A percentile compares a stretch with the other conserved stretches of the same genome.
phyloP scores from a whole-genome alignment of 2,888 invertebrate species.

The Strigamia crassipes region DNA sequence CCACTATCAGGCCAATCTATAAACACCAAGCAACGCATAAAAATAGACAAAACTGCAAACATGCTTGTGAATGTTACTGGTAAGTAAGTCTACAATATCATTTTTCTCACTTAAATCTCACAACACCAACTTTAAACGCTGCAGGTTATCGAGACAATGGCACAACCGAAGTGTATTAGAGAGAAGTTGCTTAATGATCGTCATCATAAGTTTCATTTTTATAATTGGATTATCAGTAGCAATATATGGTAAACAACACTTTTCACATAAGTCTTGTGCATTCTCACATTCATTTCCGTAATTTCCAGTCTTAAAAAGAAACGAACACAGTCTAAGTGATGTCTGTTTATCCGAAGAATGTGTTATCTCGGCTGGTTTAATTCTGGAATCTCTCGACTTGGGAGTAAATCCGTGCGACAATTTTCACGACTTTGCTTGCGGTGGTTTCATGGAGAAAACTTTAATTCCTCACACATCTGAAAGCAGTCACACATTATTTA shows the following conservation, averaged over 20 bases:
- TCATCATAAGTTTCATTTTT: neutral
- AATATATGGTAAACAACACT: neutral
- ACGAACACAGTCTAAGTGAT: neutral
- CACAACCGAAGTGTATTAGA: neutral
- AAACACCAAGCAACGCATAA: neutral
- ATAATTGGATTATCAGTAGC: neutral
- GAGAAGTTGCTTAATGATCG: neutral
- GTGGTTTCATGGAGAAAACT: conserved; percentile 1
- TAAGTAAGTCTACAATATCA: neutral
- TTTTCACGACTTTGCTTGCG: neutral
- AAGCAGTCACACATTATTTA: neutral
- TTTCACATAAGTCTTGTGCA: neutral
- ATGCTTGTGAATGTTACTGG: conserved; percentile 19
- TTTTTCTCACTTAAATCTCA: neutral
- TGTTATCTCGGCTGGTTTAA: neutral
- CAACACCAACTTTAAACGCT: neutral
- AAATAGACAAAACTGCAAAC: neutral
- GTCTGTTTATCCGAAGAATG: neutral
- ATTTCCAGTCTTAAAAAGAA: neutral
- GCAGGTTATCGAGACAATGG: neutral
- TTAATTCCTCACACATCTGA: neutral
- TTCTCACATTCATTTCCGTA: neutral
- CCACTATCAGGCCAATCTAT: neutral
- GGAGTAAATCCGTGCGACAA: neutral
- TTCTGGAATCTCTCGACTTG: neutral